Base-by-base conservation (phyloP, 2,113 vertebrate genomes). In the Sinocyclocheilus maitianheensis region DNA sequence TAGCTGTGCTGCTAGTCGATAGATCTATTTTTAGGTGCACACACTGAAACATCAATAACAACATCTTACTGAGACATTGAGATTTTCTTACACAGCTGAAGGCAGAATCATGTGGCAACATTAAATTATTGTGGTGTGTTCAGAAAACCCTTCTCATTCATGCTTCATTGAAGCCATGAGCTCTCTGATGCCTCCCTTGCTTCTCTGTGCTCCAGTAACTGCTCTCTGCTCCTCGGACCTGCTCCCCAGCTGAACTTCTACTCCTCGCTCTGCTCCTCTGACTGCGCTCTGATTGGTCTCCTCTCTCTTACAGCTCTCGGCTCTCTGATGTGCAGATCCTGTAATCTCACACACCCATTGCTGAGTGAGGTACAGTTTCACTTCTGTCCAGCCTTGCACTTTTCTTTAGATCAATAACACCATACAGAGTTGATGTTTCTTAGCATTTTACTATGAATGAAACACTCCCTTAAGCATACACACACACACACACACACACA, bases 41-140 rank as follows among this genome's bases (percentile, higher is more conserved):
- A 60, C 81, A 74, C 67, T 40, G 8, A 55, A 83, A 74, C 81
- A 83, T 83, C 26, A 72, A 20, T 74, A n/a, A 81, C 79, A 46
- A 53, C 48, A 58, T 37, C 30, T 60, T 30, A 83, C 24, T 46
- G 10, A 71, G 51, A 58, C 16, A 13, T 65, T 22, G 6, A 82
- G 60, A 67, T 14, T 0, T 81, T 69, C 43, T 51, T 82, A 51
- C 8, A 22, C 63, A 53, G 43, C 24, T 74, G 24, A 83, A 58
- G 81, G 26, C 81, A 55, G 34, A 51, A 77, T 55, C 24, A 24
- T 55, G 14, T 34, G 75, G 75, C 13, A 83, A 30, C 46, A 14
- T 58, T 24, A 58, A 14, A 83, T 71, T 24, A 53, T 26, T 26
- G 60, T 67, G 18, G 26, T 43, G 48, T 0, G 1, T 51, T 55